Base-by-base conservation (phyloP, 2,113 vertebrate genomes). In the Oceanodroma tethys region DNA sequence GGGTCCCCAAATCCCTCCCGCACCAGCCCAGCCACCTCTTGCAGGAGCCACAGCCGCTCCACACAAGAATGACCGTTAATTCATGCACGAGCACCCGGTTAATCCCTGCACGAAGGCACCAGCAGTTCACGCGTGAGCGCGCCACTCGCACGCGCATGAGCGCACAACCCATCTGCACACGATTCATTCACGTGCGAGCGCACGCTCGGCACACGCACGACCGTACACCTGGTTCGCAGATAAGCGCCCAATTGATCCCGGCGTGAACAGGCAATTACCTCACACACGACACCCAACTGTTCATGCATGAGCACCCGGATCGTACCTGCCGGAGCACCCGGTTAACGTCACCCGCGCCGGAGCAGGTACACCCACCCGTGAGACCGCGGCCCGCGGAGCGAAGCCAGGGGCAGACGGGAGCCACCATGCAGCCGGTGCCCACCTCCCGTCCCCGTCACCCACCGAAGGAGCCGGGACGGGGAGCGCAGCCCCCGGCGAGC, bases 111-210 rank as follows among this genome's bases (percentile, higher is more conserved):
- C 3, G 11, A 34, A 32, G 40, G 59, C 70, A 21, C 34, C 82
- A 2, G 42, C 12, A 3, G 29, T 8, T 23, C 82, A 8, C 2
- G 25, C 29, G 0, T 3, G 60, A 22, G 29, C 59, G 7, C 11
- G 1, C 27, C 6, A 5, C 50, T 38, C 27, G 5, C 14, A 5
- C 59, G 6, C 14, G 16, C 20, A 2, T 7, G 13, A 26, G 59
- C 2, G 7, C 70, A 29, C 16, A 1, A 6, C 13, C 71, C 4
- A 8, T 3, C 50, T 19, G 52, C 16, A 9, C 71, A 10, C 5
- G 27, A 32, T 2, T 12, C 11, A 4, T 16, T 34, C 70, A 14
- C 11, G 8, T 9, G 11, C 14, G 3, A 34, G 50, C 17, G 6
- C 17, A 8, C 11, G 6, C 59, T 26, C 10, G 13, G 70, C 70